These are phyloP conservation scores for Punctoribates punctum DNA, from an alignment of 2,888 invertebrate genomes.

Conservation along the genomic window DNA sequence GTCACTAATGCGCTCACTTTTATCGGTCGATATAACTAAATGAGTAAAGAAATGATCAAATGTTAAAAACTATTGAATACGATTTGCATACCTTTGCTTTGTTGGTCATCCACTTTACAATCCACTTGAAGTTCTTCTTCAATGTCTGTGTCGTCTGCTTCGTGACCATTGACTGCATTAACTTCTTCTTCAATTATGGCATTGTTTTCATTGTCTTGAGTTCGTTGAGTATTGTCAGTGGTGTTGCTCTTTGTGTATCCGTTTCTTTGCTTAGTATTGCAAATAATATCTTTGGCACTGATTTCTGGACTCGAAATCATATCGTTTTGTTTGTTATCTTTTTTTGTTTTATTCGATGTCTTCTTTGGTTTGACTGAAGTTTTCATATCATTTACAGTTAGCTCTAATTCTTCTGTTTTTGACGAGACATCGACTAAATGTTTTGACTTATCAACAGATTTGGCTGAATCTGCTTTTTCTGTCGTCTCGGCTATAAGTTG, in stretches of 20 bases:
- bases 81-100: background rate
- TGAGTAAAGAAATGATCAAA: background rate
- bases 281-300: conserved; percentile 23
- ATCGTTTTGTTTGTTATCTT: background rate
- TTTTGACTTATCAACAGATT: conserved; percentile 7
- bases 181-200: conserved; percentile 35
- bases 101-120: background rate
- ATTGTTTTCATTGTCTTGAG: conserved; percentile 8
- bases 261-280: conserved; percentile 39
- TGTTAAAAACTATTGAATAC: background rate
- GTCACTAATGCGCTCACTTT: background rate
- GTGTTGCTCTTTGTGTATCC: conserved; percentile 38
- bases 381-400: conserved; percentile 15
- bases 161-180: conserved; percentile 24
- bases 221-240: conserved; percentile 3
- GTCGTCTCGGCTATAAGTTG: background rate
- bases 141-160: conserved; percentile 19
- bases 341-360: conserved; percentile 14
- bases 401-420: background rate
- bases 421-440: background rate
- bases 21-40: background rate
- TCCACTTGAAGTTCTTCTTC: background rate
- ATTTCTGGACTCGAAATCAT: conserved; percentile 6
- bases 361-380: conserved; percentile 1
- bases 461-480: conserved; percentile 12